phyloP scores from a whole-genome alignment of 2,797 vertebrate genomes.

The Peromyscus eremicus region DNA sequence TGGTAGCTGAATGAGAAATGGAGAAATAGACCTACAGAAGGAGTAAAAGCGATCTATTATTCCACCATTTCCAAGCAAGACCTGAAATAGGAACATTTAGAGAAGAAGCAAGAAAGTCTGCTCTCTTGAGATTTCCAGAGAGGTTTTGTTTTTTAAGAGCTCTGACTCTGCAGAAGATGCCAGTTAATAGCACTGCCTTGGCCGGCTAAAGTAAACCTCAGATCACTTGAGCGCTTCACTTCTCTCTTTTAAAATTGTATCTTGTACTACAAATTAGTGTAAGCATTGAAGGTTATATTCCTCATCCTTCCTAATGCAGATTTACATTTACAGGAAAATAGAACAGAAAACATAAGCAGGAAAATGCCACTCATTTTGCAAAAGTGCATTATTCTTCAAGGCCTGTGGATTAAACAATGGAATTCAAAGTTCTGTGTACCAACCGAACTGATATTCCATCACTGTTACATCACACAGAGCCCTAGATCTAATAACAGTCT shows the following conservation, averaged over 20 bases:
- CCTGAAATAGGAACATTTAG: constrained; percentile 27
- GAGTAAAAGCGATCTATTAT: neutral
- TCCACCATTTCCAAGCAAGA: constrained; percentile 53
- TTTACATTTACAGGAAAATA: constrained; percentile 80
- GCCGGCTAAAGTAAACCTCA: constrained; percentile 59
- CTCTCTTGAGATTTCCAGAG: constrained; percentile 41
- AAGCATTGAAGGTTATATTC: constrained; percentile 48
- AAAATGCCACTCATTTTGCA: constrained; percentile 62
- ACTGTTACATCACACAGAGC: neutral
- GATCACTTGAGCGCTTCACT: constrained; percentile 62
- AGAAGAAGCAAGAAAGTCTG: neutral
- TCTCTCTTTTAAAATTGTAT: constrained; percentile 72
- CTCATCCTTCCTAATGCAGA: constrained; percentile 62
- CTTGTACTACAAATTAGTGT: constrained; percentile 62
- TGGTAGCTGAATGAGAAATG: neutral
- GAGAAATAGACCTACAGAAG: neutral
- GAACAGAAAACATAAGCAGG: constrained; percentile 36
- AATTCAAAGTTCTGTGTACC: neutral
- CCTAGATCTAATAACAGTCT: neutral
- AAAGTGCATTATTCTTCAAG: constrained; percentile 5
- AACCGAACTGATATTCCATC: neutral
- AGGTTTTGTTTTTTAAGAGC: constrained; percentile 20
- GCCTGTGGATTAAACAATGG: neutral
- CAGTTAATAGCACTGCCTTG: constrained; percentile 43
- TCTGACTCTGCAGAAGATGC: constrained; percentile 41